Conservation (phyloP, 2,113 vertebrate genomes). For the Onychorhynchus coronatus region DNA sequence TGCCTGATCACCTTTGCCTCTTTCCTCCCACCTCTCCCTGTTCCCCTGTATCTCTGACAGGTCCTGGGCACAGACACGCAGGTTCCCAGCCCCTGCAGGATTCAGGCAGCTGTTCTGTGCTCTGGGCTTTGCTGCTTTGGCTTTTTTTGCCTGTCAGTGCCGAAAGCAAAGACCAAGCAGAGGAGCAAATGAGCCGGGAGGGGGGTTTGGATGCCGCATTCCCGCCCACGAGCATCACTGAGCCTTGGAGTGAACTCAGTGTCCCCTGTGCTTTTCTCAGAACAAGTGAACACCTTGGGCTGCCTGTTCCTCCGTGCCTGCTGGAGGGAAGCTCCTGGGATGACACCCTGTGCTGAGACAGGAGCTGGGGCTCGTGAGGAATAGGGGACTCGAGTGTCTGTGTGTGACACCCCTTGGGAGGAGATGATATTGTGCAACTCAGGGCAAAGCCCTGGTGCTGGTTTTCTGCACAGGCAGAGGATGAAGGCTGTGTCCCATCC, state of each 20-base stretch:
- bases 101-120: not conserved
- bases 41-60: not conserved
- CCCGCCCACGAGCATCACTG: not conserved
- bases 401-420: accelerated
- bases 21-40: not conserved
- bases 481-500: not conserved
- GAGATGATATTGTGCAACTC: not conserved
- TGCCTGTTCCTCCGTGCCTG: not conserved
- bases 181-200: not conserved
- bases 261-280: not conserved
- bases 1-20: not conserved
- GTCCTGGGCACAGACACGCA: accelerated
- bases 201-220: not conserved
- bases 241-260: not conserved
- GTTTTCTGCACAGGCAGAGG: accelerated
- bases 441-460: not conserved
- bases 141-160: not conserved
- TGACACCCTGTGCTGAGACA: not conserved
- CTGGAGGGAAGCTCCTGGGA: not conserved
- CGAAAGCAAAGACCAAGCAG: not conserved
- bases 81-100: not conserved
- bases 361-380: not conserved
- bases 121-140: too few species aligned
- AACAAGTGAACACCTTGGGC: not conserved
- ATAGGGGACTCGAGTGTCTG: accelerated